Conservation (phyloP, 1,140 invertebrate species). For the Lasioglossum baleicum region DNA sequence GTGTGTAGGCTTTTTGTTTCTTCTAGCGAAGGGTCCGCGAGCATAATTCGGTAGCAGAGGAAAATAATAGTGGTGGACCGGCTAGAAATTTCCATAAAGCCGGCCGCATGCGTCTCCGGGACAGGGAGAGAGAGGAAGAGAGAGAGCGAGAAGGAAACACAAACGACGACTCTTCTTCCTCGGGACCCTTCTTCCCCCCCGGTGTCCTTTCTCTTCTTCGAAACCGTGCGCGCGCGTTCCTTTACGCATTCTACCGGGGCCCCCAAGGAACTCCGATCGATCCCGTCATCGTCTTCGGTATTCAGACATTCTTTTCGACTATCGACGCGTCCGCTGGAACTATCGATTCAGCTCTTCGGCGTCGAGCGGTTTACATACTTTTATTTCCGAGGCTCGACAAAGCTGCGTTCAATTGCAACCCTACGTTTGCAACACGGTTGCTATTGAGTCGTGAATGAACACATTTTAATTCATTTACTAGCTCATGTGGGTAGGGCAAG, state of each 20-base stretch:
- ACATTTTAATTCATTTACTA: too few relatives aligned
- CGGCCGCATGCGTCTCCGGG: neutral
- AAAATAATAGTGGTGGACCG: slow-evolving; percentile 40
- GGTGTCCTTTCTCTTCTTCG: slow-evolving; percentile 18
- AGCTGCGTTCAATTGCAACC: too few relatives aligned
- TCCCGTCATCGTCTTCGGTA: slow-evolving; percentile 43
- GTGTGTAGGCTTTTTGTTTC: slow-evolving; percentile 1
- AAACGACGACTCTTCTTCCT: slow-evolving; percentile 14
- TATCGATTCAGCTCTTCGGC: neutral
- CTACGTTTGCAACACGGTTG: too few relatives aligned
- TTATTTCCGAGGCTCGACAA: too few relatives aligned
- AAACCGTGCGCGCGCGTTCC: slow-evolving; percentile 9
- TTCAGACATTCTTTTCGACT: slow-evolving; percentile 44
- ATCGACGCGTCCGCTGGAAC: slow-evolving; percentile 29
- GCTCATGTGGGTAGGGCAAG: too few relatives aligned
- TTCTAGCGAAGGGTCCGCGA: neutral
- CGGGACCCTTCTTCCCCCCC: neutral
- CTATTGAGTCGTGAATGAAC: too few relatives aligned
- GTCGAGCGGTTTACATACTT: too few relatives aligned
- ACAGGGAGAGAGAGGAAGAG: neutral
- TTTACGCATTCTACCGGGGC: neutral
- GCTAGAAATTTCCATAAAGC: slow-evolving; percentile 47
- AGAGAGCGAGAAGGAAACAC: slow-evolving; percentile 47
- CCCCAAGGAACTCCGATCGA: slow-evolving; percentile 15
- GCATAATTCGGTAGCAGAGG: slow-evolving; percentile 36